Evolutionary conservation across 2,888 invertebrate species (phyloP).

Genomic region (Aspidiotus rigidus): DNA sequence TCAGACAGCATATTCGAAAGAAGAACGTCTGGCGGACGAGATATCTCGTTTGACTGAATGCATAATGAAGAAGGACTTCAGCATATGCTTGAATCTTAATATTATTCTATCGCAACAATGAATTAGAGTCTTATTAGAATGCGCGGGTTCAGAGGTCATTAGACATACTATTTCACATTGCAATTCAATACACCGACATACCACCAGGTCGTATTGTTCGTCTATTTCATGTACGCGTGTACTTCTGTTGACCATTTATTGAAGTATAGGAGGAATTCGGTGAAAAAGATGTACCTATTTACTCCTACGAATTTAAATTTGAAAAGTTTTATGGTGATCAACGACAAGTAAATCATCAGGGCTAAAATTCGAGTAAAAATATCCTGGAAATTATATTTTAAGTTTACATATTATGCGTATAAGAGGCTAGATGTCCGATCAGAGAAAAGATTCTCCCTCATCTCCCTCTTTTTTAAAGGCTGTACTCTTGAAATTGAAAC

Average conservation of each 20-base stretch:
- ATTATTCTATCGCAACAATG: constrained; percentile 27
- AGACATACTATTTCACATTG: constrained; percentile 27
- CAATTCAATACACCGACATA: constrained; percentile 25
- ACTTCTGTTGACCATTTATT: neutral
- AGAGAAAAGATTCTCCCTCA: no score
- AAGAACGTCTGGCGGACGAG: constrained; percentile 15
- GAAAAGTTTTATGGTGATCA: no score
- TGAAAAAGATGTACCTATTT: no score
- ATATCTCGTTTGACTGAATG: constrained; percentile 25
- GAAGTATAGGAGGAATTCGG: neutral
- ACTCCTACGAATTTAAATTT: no score
- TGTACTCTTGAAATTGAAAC: no score
- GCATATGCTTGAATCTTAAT: constrained; percentile 26
- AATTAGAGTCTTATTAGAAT: constrained; percentile 29
- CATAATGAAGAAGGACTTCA: constrained; percentile 23
- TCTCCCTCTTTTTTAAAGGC: no score
- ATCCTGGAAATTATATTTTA: no score
- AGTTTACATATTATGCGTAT: no score
- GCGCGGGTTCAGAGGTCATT: constrained; percentile 28
- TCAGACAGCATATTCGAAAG: constrained; percentile 5
- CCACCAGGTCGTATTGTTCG: constrained; percentile 20
- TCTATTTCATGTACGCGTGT: constrained; percentile 18
- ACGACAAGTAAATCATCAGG: no score
- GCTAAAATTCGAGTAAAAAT: no score
- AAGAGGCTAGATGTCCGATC: no score